Base-by-base conservation (phyloP, 2,797 vertebrate genomes). In the Arctocebus calabarensis region DNA sequence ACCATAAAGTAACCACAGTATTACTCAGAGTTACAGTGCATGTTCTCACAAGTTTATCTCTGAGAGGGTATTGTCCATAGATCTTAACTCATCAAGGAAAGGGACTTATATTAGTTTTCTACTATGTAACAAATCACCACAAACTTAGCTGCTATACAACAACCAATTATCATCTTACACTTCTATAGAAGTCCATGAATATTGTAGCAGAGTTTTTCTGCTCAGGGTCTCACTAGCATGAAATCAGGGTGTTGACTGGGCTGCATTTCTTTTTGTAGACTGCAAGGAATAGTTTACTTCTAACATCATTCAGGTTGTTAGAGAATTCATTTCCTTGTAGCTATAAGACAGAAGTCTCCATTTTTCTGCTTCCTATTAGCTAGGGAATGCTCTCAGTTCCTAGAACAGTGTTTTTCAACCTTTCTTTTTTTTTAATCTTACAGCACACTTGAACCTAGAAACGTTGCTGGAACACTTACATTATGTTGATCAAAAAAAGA, bases 251-350 rank as follows among this genome's bases (percentile, higher is more conserved):
- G 17, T 88, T 95, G 74, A 37, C 84, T 17, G 23, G 45, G n/a
- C 27, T 88, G 52, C 73, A 75, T 83, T 85, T 12, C 40, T 93
- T 93, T 96, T n/a, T 59, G 66, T 27, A 81, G 45, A 81, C 52
- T 68, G 75, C 48, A 84, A 55, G 37, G 45, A 88, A 85, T 45
- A 91, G 82, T 82, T 82, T 91, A 6, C 61, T 88, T 91, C 37
- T 19, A 45, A 71, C 27, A 11, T 91, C 74, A 77, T 93, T 91
- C 55, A 64, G 17, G 57, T 83, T 97, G 52, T 92, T 83, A 48
- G 25, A 68, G 3, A 88, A 87, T 74, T 95, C 22, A 89, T 94
- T 94, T 92, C 34, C 70, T 96, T 78, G 29, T 34, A 84, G 43
- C 34, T 91, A 12, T 88, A 79, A 59, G 45, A 71, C 70, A 91